phyloP scores from a whole-genome alignment of 2,888 invertebrate species.

The Ochropleura leucogaster region DNA sequence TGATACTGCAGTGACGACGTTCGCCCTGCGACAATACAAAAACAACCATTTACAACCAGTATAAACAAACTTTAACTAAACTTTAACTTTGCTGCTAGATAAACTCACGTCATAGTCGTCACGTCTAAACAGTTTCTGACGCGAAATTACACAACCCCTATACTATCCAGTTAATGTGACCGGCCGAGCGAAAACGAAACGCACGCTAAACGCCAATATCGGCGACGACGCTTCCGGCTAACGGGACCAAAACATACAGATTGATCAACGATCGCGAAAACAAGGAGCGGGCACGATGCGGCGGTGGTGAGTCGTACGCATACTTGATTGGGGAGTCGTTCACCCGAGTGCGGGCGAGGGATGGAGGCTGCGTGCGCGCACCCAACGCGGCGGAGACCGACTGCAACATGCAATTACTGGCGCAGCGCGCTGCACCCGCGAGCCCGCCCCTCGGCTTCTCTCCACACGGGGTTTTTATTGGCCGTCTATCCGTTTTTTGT shows the following conservation, averaged over 20 bases:
- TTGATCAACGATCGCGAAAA: conserved; percentile 74
- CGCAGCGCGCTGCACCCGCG: conserved; percentile 84
- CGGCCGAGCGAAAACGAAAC: conserved; percentile 76
- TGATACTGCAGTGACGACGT: conserved; percentile 79
- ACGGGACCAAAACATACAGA: conserved; percentile 74
- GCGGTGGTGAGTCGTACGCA: conserved; percentile 71
- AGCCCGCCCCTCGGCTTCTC: conserved; percentile 88
- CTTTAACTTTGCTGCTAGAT: conserved; percentile 36
- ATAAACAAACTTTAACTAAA: conserved; percentile 22
- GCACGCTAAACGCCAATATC: conserved; percentile 78
- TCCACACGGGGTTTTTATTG: conserved; percentile 89
- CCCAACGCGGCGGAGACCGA: conserved; percentile 85
- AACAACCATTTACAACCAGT: conserved; percentile 59
- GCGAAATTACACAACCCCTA: conserved; percentile 70
- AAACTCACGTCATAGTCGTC: conserved; percentile 85
- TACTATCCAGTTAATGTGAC: conserved; percentile 64
- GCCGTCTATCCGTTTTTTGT: conserved; percentile 89
- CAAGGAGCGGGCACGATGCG: conserved; percentile 66
- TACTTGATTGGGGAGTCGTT: conserved; percentile 73
- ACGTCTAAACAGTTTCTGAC: conserved; percentile 61
- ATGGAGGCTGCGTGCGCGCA: conserved; percentile 88
- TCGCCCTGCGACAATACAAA: conserved; percentile 84
- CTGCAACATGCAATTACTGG: conserved; percentile 85
- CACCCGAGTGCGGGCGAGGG: conserved; percentile 62
- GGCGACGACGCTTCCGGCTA: conserved; percentile 77